Evolutionary conservation across 1,140 invertebrate genomes (phyloP).

Genomic region (Diploscapter pachys): DNA sequence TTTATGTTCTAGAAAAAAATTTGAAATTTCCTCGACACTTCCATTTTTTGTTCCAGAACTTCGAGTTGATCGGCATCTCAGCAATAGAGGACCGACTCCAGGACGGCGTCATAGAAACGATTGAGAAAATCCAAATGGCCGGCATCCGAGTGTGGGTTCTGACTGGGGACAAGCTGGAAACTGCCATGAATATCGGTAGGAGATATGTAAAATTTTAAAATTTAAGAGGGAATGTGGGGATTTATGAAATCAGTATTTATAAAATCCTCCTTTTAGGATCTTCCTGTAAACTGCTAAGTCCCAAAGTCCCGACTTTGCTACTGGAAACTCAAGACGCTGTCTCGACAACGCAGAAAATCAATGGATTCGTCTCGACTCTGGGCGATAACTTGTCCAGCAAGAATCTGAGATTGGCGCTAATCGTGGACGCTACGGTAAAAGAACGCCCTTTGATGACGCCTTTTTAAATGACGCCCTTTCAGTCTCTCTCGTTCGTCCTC

Average conservation of each 20-base stretch:
- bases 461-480: constrained; percentile 85
- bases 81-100: constrained; percentile 95
- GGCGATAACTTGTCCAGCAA: constrained; percentile 15
- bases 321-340: constrained; percentile 68
- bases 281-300: constrained; percentile 5
- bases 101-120: constrained; percentile 85
- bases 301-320: background rate
- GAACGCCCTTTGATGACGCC: constrained; percentile 32
- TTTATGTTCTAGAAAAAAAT: constrained; percentile 78
- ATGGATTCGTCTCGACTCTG: constrained; percentile 4
- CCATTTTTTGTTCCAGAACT: constrained; percentile 86
- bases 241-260: too few species aligned
- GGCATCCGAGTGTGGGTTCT: constrained; percentile 93
- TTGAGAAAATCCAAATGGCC: constrained; percentile 78
- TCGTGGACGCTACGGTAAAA: constrained; percentile 11
- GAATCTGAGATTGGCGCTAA: constrained; percentile 8
- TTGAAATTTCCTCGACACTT: constrained; percentile 75
- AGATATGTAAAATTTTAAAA: constrained; percentile 78
- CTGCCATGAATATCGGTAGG: constrained; percentile 69
- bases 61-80: constrained; percentile 80
- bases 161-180: constrained; percentile 97
- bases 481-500: constrained; percentile 79
- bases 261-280: background rate
- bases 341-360: constrained; percentile 72
- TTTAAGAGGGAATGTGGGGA: constrained; percentile 60